These are phyloP conservation scores for Acanthochromis polyacanthus DNA, from an alignment of 2,113 vertebrate species.

Conservation along the genomic window DNA sequence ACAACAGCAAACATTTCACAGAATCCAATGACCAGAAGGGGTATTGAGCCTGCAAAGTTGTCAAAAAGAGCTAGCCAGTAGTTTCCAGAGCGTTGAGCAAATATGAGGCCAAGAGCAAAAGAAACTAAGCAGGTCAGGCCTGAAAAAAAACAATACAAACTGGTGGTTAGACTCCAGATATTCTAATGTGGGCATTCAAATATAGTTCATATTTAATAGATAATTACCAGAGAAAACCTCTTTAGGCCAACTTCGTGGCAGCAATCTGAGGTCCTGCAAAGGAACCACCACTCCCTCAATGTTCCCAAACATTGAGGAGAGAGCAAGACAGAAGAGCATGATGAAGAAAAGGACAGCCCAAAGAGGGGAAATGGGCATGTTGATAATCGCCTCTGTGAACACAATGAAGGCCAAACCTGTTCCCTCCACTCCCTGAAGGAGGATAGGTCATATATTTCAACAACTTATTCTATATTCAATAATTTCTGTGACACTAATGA, in stretches of 20 bases:
- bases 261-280: slow-evolving; percentile 88
- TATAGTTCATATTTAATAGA: background rate
- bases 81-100: slow-evolving; percentile 90
- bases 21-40: slow-evolving; percentile 92
- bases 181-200: background rate
- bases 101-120: slow-evolving; percentile 88
- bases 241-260: slow-evolving; percentile 90
- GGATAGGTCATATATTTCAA: slow-evolving; percentile 4
- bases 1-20: slow-evolving; percentile 91
- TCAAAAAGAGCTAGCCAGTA: slow-evolving; percentile 95
- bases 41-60: slow-evolving; percentile 92
- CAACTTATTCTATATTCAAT: background rate
- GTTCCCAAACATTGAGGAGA: slow-evolving; percentile 98
- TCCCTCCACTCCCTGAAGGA: slow-evolving; percentile 92
- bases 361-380: slow-evolving; percentile 93
- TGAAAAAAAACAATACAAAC: slow-evolving; percentile 63
- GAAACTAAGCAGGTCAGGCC: slow-evolving; percentile 86
- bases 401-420: slow-evolving; percentile 97
- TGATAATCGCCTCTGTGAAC: slow-evolving; percentile 97
- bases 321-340: slow-evolving; percentile 98
- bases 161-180: background rate
- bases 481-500: background rate
- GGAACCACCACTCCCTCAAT: slow-evolving; percentile 94
- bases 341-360: slow-evolving; percentile 97
- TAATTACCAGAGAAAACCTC: slow-evolving; percentile 89